Evolutionary conservation across 2,113 vertebrate genomes (phyloP).

Genomic region (Baryphthengus martii): DNA sequence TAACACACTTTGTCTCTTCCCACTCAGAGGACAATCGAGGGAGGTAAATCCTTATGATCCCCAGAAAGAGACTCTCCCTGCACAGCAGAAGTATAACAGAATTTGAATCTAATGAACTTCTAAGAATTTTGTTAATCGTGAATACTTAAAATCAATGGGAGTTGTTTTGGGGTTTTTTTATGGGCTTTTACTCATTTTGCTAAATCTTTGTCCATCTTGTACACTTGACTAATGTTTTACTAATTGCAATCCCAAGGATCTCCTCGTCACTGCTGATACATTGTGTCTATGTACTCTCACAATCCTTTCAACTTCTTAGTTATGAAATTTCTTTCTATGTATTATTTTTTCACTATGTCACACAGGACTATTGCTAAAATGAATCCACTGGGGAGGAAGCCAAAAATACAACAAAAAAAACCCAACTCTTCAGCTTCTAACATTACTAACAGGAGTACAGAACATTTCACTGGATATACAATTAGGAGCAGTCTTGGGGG

Average conservation of each 20-base stretch:
- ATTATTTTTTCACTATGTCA: not conserved
- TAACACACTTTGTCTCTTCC: too few relatives aligned
- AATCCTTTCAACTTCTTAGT: not conserved
- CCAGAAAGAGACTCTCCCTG: too few relatives aligned
- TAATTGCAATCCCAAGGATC: not conserved
- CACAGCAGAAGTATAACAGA: not conserved
- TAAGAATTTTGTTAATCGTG: not conserved
- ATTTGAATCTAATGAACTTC: not conserved
- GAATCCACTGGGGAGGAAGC: not conserved
- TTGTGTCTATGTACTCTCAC: not conserved
- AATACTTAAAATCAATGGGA: not conserved
- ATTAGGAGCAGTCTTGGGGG: not conserved
- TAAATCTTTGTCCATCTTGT: not conserved
- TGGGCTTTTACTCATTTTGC: fast-evolving
- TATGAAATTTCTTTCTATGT: not conserved
- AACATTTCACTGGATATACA: not conserved
- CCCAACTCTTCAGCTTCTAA: not conserved
- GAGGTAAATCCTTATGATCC: too few relatives aligned
- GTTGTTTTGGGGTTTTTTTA: too few relatives aligned
- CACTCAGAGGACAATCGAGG: too few relatives aligned
- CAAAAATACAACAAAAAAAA: not conserved
- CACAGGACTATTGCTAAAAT: not conserved
- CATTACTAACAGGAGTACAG: not conserved
- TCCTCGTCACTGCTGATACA: not conserved
- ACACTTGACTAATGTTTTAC: not conserved